Percentiles rank a stretch among this genome's conserved stretches.
phyloP scores from a whole-genome alignment of 2,797 vertebrate genomes.

The Anniella stebbinsi region DNA sequence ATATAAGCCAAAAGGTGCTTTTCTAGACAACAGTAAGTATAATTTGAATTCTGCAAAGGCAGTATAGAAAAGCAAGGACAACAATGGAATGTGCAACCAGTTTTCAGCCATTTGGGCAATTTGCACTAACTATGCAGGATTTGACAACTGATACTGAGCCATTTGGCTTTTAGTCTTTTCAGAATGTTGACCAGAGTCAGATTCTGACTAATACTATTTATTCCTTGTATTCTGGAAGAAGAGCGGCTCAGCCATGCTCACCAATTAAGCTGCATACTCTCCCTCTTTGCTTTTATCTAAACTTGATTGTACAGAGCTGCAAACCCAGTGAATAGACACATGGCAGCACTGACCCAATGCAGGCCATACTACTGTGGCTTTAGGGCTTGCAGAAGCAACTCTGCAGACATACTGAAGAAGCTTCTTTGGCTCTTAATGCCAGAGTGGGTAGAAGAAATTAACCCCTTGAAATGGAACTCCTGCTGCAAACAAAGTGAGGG shows the following conservation, averaged over 20 bases:
- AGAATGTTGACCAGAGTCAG: constrained; percentile 1
- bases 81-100: not conserved
- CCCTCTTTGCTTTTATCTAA: not conserved
- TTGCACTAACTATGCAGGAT: constrained; percentile 12
- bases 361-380: not conserved
- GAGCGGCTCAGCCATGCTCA: not conserved
- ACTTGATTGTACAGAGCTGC: not conserved
- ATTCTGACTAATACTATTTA: constrained; percentile 1
- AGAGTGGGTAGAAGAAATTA: constrained; percentile 8
- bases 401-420: not conserved
- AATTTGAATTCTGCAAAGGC: not conserved
- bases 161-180: constrained; percentile 16
- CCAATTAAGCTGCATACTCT: constrained; percentile 29
- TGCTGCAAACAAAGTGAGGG: not conserved
- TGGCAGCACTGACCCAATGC: not conserved
- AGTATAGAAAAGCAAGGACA: not conserved
- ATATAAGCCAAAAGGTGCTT: not conserved
- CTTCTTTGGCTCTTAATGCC: not conserved
- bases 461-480: not conserved
- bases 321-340: not conserved
- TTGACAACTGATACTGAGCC: constrained; percentile 41
- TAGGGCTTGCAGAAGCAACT: not conserved
- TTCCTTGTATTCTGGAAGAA: not conserved
- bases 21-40: not conserved
- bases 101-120: not conserved